Base-by-base conservation (phyloP, 1,140 invertebrate species). In the Hyposmocoma kahamanoa region DNA sequence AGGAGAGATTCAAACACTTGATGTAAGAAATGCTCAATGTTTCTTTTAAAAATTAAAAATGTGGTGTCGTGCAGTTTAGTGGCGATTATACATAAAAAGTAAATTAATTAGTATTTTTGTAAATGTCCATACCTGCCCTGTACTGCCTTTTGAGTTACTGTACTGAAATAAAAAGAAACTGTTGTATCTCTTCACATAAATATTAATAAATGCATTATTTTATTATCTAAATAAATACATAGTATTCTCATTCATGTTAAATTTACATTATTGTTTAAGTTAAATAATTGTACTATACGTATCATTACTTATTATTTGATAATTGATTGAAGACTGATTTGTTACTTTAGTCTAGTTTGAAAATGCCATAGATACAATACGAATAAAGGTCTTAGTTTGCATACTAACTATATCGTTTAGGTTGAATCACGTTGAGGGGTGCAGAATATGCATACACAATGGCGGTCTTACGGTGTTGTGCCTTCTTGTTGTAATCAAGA, bases 341-440 rank as follows among this genome's bases (percentile, higher is more conserved):
- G 76, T 82, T 84, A 84, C 71, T 84, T 73, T 84, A 84, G 81
- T 84, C 81, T 84, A 84, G 79, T 84, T 83, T 73, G 76, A 82
- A 71, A 83, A 83, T 85, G 82, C 79, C 79, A 85, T 83, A 85
- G 79, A 85, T 79, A 80, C 69, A 62, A 70, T 58, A n/a, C 50
- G 50, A 58, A 43, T 55, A 53, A 53, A 43, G 59, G 57, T 53
- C 50, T 58, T 73, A 75, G 63, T 70, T 72, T 66, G 62, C 69
- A 69, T 72, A 56, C 42, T 45, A 57, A 60, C 34, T 53, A 24
- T 60, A 57, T 59, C 66, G 70, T 62, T 66, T 73, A 74, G 60
- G 62, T 75, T 71, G 58, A 44, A 61, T 72, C 67, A 67, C 62
- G 56, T 67, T 62, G 62, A 60, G 64, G 64, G 68, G 77, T 73